Base-by-base conservation (phyloP, 1,140 invertebrate genomes). In the Dendroctonus ponderosae region DNA sequence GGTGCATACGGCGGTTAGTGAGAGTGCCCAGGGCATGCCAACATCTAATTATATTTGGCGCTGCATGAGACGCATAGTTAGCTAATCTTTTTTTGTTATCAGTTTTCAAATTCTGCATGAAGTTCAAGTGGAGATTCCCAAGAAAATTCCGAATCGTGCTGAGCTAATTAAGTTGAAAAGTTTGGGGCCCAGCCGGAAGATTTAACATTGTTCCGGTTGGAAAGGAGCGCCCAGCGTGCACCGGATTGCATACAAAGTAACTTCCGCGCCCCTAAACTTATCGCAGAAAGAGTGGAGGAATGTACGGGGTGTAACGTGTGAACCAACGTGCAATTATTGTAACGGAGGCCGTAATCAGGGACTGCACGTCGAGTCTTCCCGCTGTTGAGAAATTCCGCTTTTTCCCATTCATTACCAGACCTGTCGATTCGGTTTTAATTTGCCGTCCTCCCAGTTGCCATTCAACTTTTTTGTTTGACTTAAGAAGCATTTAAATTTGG, bases 311-410 rank as follows among this genome's bases (percentile, higher is more conserved):
- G 71, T 66, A 68, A 63, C 71, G 71, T 72, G 71, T 72, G 71
- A 72, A 72, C 71, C 71, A 68, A 70, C 66, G 59, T 72, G 69
- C 71, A 72, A 72, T 72, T 72, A 72, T 49, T 70, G 71, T 72
- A 72, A 72, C 71, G 68, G 71, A 72, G 71, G 71, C 71, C 68
- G 44, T 64, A 72, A 72, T 72, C 71, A 72, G 58, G 41, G 69
- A 66, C 62, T 51, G 26, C 68, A 70, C 66, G 68, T 54, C 56
- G 65, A 39, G 67, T 62, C 42, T 62, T 61, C 70, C 68, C 63
- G 70, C 69, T 72, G 71, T 66, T 72, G 71, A 68, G 71, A 72
- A 70, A 72, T 69, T 68, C 59, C 50, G 15, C 48, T 50, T 68
- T 60, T 68, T 56, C 59, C 62, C 62, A 58, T 65, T 65, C 66